Evolutionary conservation across 2,113 vertebrate genomes (phyloP).

Genomic region (Dasyprocta punctata): DNA sequence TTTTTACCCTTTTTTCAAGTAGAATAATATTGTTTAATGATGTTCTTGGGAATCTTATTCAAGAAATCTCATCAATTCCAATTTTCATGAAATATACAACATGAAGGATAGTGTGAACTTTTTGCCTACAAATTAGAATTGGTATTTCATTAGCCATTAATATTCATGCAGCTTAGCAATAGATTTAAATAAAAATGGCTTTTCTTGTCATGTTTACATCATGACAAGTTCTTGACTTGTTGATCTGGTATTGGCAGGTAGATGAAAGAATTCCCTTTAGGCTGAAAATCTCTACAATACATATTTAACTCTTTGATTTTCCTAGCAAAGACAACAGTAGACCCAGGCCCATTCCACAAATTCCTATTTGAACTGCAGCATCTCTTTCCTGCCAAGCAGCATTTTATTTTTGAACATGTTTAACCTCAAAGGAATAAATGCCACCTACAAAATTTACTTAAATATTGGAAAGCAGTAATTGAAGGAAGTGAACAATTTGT

Average conservation of each 20-base stretch:
- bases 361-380: neutral
- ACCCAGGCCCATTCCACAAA: neutral
- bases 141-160: constrained; percentile 52
- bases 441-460: neutral
- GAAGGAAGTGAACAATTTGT: constrained; percentile 4
- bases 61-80: neutral
- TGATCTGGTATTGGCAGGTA: neutral
- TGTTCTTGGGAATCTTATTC: neutral
- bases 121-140: constrained; percentile 49
- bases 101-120: neutral
- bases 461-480: neutral
- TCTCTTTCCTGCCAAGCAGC: neutral
- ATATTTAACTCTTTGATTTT: neutral
- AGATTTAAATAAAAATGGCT: neutral
- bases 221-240: constrained; percentile 23
- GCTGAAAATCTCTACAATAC: constrained; percentile 3
- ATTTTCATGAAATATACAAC: neutral
- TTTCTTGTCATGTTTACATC: constrained; percentile 40
- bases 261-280: neutral
- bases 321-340: neutral
- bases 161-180: constrained; percentile 23
- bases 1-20: neutral
- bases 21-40: neutral
- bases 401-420: neutral
- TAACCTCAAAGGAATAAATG: constrained; percentile 34